Evolutionary conservation across 2,888 invertebrate species (phyloP), one percentile per base, ranked within the genome.

Genomic region (Eristalis intricaria): DNA sequence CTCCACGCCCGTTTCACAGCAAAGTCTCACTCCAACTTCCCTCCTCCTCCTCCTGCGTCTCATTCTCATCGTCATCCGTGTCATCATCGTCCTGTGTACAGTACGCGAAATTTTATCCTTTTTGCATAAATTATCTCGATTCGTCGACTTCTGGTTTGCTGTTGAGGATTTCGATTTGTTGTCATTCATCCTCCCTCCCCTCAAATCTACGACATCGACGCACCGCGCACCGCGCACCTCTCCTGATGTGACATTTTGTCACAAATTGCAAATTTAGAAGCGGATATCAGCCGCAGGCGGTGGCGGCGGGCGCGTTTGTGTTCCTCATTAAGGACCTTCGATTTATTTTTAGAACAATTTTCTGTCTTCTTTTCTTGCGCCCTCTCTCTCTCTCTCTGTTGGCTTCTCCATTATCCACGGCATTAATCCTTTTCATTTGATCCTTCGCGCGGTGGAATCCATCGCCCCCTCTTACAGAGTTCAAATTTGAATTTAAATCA

Each of bases 101-200:
- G 32, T 63, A 23, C 87, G 87, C 73, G 84, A 84, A 87, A 84
- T 87, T 68, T 80, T 79, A 87, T 87, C 87, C 87, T 87, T 87
- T 87, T 84, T 84, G 87, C 84, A 87, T 87, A 87, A 87, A 87
- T 87, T 87, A 87, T 84, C 76, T 80, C 79, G 83, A 84, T 84
- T 84, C 84, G 79, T 68, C 70, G 80, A 78, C 64, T 87, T 87
- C 60, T 79, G 68, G 61, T 38, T 26, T 23, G 58, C 32, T 32
- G 69, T 35, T 70, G 83, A 71, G 83, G 76, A 87, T 84, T 87
- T 23, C 66, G 56, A 50, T 50, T 50, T 50, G 50, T 50, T 13
- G 13, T n/a, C 19, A 15, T 43, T n/a, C 43, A 75, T 78, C 29
- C 70, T 5, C 40, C 13, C 65, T 23, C 10, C 19, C 50, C 19